Evolutionary conservation across 2,888 invertebrate species (phyloP).

Genomic region (Teleogryllus oceanicus): DNA sequence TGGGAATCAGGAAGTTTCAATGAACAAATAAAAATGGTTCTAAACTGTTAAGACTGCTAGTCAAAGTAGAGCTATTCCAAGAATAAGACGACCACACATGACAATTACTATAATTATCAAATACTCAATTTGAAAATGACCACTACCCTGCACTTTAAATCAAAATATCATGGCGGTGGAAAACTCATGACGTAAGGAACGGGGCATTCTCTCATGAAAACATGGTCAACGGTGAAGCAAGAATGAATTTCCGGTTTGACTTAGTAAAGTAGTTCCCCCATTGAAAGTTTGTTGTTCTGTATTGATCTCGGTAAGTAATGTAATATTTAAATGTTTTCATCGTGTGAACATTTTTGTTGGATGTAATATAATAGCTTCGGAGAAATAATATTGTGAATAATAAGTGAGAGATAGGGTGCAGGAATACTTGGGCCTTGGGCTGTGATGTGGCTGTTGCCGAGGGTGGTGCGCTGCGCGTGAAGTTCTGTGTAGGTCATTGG

Average conservation of each 20-base stretch:
- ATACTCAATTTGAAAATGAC: too few species aligned
- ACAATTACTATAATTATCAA: too few species aligned
- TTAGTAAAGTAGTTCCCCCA: conserved; percentile 29
- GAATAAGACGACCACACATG: too few species aligned
- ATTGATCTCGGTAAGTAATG: neutral
- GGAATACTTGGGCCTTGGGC: conserved; percentile 26
- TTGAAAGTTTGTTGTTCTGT: neutral
- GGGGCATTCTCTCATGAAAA: conserved; percentile 29
- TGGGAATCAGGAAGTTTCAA: too few species aligned
- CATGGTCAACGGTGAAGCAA: conserved; percentile 24
- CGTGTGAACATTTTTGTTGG: too few species aligned
- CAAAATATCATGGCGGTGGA: too few species aligned
- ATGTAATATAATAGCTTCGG: neutral
- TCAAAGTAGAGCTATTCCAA: too few species aligned
- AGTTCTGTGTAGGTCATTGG: conserved; percentile 30
- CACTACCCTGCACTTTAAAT: too few species aligned
- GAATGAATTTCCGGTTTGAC: conserved; percentile 32
- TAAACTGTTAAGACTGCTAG: too few species aligned
- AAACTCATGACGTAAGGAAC: conserved; percentile 27
- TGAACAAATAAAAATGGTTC: too few species aligned
- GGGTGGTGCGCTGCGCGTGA: conserved; percentile 34
- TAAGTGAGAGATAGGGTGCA: conserved; percentile 1
- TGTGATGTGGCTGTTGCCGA: conserved; percentile 35
- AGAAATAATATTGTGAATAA: neutral
- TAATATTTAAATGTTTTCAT: neutral